Evolutionary conservation across 2,888 invertebrate genomes (phyloP).

Genomic region (Unio pictorum): DNA sequence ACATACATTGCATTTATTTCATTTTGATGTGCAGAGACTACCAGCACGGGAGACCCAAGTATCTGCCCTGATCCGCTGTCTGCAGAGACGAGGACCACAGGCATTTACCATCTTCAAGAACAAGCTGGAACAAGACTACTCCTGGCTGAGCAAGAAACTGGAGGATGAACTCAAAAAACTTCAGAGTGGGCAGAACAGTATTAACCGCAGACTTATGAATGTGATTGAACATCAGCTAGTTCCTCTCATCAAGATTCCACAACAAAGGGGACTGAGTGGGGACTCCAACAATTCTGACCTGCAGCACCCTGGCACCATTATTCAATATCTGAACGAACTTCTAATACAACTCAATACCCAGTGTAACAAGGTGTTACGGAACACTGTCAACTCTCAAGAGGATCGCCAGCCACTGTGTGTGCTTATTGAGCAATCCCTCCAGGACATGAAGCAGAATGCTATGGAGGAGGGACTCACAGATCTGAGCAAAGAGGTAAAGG

Average conservation of each 20-base stretch:
- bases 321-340: conserved; percentile 29
- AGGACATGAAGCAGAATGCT: conserved; percentile 20
- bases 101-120: conserved; percentile 51
- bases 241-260: conserved; percentile 18
- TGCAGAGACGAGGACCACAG: conserved; percentile 50
- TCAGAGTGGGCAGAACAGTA: conserved; percentile 28
- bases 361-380: conserved; percentile 27
- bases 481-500: conserved; percentile 25
- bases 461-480: conserved; percentile 16
- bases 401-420: conserved; percentile 35
- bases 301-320: conserved; percentile 27
- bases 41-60: conserved; percentile 45
- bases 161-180: conserved; percentile 31
- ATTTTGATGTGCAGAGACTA: conserved; percentile 28
- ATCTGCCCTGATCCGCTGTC: conserved; percentile 41
- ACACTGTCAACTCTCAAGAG: conserved; percentile 7
- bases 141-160: conserved; percentile 50
- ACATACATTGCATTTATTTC: neutral
- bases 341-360: conserved; percentile 24
- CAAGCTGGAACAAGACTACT: conserved; percentile 49
- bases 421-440: conserved; percentile 38
- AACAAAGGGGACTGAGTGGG: conserved; percentile 2
- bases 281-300: conserved; percentile 22
- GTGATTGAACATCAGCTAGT: conserved; percentile 24
- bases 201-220: conserved; percentile 24